Evolutionary conservation across 1,140 invertebrate genomes (phyloP).

Genomic region (Goniozus legneri): DNA sequence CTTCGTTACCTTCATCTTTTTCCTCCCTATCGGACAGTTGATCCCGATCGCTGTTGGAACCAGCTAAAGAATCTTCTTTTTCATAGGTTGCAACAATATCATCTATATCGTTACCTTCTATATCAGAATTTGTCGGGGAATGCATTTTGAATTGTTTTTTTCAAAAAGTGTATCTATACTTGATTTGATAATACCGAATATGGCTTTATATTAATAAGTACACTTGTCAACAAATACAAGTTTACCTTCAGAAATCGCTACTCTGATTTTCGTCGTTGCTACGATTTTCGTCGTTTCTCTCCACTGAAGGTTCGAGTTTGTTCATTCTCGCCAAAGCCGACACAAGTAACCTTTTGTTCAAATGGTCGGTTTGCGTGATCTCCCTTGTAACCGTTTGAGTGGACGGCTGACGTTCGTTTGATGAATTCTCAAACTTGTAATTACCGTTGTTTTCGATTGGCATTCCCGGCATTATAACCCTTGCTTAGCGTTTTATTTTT

Average conservation of each 20-base stretch:
- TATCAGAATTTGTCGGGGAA: slow-evolving; percentile 11
- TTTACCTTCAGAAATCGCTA: too few species aligned
- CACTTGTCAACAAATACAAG: too few species aligned
- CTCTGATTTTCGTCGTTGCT: too few species aligned
- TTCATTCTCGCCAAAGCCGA: slow-evolving; percentile 61
- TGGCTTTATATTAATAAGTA: too few species aligned
- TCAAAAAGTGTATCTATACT: too few species aligned
- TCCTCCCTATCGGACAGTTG: slow-evolving; percentile 11
- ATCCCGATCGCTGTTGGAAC: slow-evolving; percentile 14
- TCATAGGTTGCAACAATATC: slow-evolving; percentile 31
- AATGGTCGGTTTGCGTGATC: slow-evolving; percentile 60
- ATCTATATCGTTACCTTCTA: slow-evolving; percentile 19
- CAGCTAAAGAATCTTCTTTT: slow-evolving; percentile 23
- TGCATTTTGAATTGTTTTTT: too few species aligned
- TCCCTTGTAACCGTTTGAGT: slow-evolving; percentile 43
- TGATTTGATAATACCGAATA: too few species aligned
- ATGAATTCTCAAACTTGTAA: slow-evolving; percentile 20
- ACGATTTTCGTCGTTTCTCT: too few species aligned
- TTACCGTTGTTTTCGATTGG: slow-evolving; percentile 33
- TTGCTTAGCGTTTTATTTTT: too few species aligned
- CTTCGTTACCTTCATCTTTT: slow-evolving; percentile 14
- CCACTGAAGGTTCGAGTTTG: too few species aligned
- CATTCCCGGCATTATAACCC: slow-evolving; percentile 43
- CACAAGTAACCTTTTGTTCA: slow-evolving; percentile 62
- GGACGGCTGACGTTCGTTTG: slow-evolving; percentile 23